Evolutionary conservation across 2,797 vertebrate genomes (phyloP), one percentile per base, ranked within the genome.

Genomic region (Mus caroli): DNA sequence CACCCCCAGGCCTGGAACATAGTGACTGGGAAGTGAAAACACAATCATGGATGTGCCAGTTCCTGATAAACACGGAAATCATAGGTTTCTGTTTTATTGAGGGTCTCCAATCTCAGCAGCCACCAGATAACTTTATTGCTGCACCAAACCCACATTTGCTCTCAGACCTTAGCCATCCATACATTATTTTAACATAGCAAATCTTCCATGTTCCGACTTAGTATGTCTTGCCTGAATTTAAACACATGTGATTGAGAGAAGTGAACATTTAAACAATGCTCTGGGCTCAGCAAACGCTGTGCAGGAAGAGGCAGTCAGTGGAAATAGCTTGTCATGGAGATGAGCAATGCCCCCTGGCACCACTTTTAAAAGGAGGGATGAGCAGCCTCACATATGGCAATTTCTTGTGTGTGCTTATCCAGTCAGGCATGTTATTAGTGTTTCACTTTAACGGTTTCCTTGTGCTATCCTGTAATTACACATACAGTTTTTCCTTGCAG

Each of bases 171-270:
- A 80, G 73, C 91, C 76, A 94, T 58, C 83, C 86, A 85, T 75
- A 54, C 12, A 40, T 31, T 88, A 94, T 94, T 96, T 94, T 89
- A 96, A 96, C 93, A 94, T 17, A 94, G 88, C 22, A 86, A 60
- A 89, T 97, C 82, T 89, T 94, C 78, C 84, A 5, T 75, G 37
- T 94, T 96, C 88, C 85, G 56, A 96, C 95, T 96, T 75, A 91
- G 85, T 92, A 26, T 92, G 82, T 88, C 43, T 22, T 95, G 92
- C 94, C 93, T 95, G 92, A 96, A 96, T 96, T 97, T 96, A 97
- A 97, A 96, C 50, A 88, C 88, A 96, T 71, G 86, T 89, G 95
- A 96, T 76, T 58, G 90, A 95, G 91, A 94, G 86, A 96, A 88
- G 67, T 88, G 79, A 96, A 88, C 92, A 92, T 58, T 93, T 54